Evolutionary conservation across 2,888 invertebrate genomes (phyloP).

Genomic region (Temnothorax unifasciatus): DNA sequence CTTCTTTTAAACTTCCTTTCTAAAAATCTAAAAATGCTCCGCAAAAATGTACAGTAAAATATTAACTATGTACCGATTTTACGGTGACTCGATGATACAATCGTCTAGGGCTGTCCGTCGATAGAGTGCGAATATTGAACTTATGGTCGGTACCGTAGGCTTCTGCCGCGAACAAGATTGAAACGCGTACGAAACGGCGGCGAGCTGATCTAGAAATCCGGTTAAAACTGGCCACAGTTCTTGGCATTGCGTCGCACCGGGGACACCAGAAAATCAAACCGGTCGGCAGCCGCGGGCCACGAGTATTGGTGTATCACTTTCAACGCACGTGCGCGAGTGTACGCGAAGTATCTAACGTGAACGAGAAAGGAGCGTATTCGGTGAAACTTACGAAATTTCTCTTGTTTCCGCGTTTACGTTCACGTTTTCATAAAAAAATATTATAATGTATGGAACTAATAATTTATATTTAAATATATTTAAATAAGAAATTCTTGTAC

Average conservation of each 20-base stretch:
- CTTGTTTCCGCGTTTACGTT: background rate
- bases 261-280: conserved; percentile 62
- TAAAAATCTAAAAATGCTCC: background rate
- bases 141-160: conserved; percentile 33
- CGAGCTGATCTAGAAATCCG: conserved; percentile 69
- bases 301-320: conserved; percentile 30
- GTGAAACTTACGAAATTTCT: conserved; percentile 6
- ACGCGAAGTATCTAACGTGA: conserved; percentile 15
- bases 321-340: conserved; percentile 60
- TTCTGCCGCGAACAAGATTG: background rate
- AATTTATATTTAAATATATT: background rate
- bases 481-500: background rate
- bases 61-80: background rate
- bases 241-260: conserved; percentile 66
- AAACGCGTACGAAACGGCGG: background rate
- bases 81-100: background rate
- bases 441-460: background rate
- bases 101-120: background rate
- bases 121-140: conserved; percentile 5
- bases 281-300: conserved; percentile 5
- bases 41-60: conserved; percentile 4
- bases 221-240: conserved; percentile 76
- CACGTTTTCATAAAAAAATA: background rate
- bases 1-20: too few relatives aligned
- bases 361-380: background rate